Conservation (phyloP, 2,888 invertebrate species). For the Eretmocerus hayati region DNA sequence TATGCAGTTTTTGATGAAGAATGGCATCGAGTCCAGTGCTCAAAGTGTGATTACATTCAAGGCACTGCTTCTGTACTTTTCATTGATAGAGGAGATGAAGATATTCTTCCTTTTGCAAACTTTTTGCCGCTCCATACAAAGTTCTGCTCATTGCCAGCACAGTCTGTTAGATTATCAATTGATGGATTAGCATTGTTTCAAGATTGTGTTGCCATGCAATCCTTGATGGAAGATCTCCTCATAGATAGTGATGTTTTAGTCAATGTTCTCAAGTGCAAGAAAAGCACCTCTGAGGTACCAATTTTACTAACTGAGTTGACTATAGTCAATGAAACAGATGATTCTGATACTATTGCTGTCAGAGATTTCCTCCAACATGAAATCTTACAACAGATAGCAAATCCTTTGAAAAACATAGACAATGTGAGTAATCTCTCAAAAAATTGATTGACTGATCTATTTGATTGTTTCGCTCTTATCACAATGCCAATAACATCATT, state of each 20-base stretch:
- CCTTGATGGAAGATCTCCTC: slow-evolving; percentile 45
- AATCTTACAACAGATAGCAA: no score
- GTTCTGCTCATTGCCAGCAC: slow-evolving; percentile 61
- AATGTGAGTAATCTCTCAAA: no score
- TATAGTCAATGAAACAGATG: neutral
- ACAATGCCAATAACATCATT: no score
- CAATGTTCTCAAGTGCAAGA: neutral
- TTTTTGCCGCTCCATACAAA: slow-evolving; percentile 58
- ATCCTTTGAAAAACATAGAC: no score
- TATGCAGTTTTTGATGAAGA: slow-evolving; percentile 47
- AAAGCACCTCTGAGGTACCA: neutral
- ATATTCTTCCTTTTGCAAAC: slow-evolving; percentile 49
- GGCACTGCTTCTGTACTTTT: slow-evolving; percentile 49
- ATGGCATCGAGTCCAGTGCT: slow-evolving; percentile 48
- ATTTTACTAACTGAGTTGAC: slow-evolving; percentile 1
- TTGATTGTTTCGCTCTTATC: no score
- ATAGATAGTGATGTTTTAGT: slow-evolving; percentile 25
- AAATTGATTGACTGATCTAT: no score
- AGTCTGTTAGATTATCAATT: slow-evolving; percentile 64
- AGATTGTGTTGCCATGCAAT: slow-evolving; percentile 43
- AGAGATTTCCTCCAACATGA: no score
- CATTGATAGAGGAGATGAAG: slow-evolving; percentile 70
- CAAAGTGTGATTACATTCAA: slow-evolving; percentile 28
- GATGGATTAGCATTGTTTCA: slow-evolving; percentile 63
- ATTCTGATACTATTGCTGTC: neutral